Conservation (phyloP, 2,888 invertebrate species). For the Tigriopus californicus region DNA sequence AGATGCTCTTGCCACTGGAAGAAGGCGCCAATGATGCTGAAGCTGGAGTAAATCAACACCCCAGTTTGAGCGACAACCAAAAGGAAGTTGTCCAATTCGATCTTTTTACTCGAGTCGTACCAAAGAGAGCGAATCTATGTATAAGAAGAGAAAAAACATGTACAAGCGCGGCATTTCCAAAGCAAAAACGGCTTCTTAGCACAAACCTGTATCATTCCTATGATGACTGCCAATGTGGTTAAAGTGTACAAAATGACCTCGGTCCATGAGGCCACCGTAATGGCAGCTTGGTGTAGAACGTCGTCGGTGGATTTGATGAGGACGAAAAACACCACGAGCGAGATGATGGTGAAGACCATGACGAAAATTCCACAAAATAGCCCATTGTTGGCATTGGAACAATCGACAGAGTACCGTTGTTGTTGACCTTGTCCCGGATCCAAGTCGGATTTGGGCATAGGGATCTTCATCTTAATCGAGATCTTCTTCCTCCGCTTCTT, state of each 20-base stretch:
- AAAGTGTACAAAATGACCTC: conserved; percentile 68
- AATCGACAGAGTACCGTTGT: conserved; percentile 80
- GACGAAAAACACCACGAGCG: conserved; percentile 74
- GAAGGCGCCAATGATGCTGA: conserved; percentile 80
- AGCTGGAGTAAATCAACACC: conserved; percentile 78
- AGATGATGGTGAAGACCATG: conserved; percentile 71
- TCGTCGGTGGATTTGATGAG: conserved; percentile 47
- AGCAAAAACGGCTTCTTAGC: neutral
- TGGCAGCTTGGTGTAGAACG: conserved; percentile 58
- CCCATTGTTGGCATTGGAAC: conserved; percentile 79
- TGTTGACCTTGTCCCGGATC: conserved; percentile 43
- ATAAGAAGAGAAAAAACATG: neutral
- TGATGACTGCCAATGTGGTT: conserved; percentile 62
- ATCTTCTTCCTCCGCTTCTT: neutral
- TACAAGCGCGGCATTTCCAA: too few relatives aligned
- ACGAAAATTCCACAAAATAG: conserved; percentile 73
- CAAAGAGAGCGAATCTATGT: conserved; percentile 38
- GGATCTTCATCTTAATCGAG: neutral
- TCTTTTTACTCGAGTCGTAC: conserved; percentile 59
- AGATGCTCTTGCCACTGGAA: conserved; percentile 25
- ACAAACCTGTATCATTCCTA: conserved; percentile 57
- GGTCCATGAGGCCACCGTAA: conserved; percentile 72
- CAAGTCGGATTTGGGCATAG: neutral
- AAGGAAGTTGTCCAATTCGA: conserved; percentile 72
- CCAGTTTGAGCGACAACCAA: conserved; percentile 83